Evolutionary conservation across 2,113 vertebrate species (phyloP).

Genomic region (Nyctibius bracteatus): DNA sequence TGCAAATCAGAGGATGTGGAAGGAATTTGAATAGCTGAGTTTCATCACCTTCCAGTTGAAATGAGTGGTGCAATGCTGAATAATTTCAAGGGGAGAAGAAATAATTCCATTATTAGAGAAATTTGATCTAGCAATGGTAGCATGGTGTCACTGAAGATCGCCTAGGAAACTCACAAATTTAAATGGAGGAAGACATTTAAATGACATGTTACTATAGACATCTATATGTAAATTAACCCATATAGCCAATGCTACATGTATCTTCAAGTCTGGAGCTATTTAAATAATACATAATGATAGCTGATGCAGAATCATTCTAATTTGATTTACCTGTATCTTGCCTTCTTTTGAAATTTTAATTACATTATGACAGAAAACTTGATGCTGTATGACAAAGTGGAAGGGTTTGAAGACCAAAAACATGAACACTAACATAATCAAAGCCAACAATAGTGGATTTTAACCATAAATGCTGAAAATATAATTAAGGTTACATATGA

Average conservation of each 20-base stretch:
- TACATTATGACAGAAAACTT: background rate
- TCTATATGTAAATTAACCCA: background rate
- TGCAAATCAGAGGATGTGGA: background rate
- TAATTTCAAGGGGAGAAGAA: background rate
- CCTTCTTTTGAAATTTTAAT: slow-evolving; percentile 46
- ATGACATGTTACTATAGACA: background rate
- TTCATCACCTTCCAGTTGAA: background rate
- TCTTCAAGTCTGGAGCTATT: slow-evolving; percentile 23
- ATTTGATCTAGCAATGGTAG: background rate
- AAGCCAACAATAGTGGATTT: background rate
- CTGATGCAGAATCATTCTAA: background rate
- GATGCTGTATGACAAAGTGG: background rate
- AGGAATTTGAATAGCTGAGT: background rate
- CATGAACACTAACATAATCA: background rate
- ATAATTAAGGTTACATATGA: background rate
- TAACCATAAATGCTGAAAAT: background rate
- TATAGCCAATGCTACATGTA: background rate
- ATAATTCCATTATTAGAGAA: background rate
- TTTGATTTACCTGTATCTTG: slow-evolving; percentile 25
- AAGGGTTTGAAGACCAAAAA: background rate
- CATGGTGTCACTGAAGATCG: background rate
- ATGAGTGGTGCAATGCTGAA: background rate
- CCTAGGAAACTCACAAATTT: background rate
- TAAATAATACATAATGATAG: background rate
- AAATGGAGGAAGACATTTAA: background rate